Evolutionary conservation across 23 tunicate species (phyloP).

Genomic region (Ciona savignyi): DNA sequence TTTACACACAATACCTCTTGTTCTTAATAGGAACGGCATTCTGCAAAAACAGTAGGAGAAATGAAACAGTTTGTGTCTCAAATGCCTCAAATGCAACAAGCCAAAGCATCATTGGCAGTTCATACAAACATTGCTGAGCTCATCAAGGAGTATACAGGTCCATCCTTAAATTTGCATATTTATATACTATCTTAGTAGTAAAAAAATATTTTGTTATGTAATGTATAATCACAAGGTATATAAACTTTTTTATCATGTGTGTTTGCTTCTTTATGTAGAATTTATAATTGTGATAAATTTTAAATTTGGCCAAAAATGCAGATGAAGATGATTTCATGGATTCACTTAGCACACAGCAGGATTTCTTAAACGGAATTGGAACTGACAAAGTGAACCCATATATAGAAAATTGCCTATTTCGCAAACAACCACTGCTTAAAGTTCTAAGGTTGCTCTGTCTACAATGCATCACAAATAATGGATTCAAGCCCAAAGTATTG

Average conservation of each 20-base stretch:
- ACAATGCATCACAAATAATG: conserved; percentile 77
- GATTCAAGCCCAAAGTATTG: conserved; percentile 66
- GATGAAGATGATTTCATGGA: conserved; percentile 57
- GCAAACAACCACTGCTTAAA: conserved; percentile 23
- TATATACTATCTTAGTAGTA: no score
- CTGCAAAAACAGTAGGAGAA: conserved; percentile 72
- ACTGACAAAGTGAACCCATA: conserved; percentile 65
- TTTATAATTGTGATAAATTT: no score
- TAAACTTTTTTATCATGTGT: no score
- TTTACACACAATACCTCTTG: no score
- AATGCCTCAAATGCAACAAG: conserved; percentile 78
- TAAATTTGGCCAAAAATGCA: no score
- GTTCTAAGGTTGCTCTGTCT: conserved; percentile 69
- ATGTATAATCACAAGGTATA: no score
- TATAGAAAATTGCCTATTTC: conserved; percentile 74
- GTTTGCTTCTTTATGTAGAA: no score
- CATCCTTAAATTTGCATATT: no score
- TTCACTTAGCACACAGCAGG: conserved; percentile 42
- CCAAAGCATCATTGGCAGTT: conserved; percentile 35
- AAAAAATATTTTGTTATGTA: no score
- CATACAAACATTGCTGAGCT: conserved; percentile 76
- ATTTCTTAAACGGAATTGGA: conserved; percentile 59
- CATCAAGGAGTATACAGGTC: conserved; percentile 76
- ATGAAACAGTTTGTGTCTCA: conserved; percentile 64
- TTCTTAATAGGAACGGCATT: conserved; percentile 76